phyloP scores from a whole-genome alignment of 2,113 vertebrate genomes.

The Corvus hawaiiensis region DNA sequence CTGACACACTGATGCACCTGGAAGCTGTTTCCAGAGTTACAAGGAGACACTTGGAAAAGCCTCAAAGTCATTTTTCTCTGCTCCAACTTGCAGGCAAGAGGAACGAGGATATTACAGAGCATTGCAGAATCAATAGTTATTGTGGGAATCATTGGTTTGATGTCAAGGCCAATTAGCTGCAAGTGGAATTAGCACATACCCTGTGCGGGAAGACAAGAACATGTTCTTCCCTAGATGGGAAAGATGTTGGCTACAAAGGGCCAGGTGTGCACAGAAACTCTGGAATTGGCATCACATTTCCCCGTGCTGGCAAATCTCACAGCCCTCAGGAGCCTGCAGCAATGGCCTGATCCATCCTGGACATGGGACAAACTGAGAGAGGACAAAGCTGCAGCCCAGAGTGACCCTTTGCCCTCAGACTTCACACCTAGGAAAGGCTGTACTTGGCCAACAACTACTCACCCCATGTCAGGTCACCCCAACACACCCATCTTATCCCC shows the following conservation, averaged over 20 bases:
- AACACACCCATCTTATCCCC: neutral
- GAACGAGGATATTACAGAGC: neutral
- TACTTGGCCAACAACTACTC: neutral
- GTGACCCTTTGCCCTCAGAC: neutral
- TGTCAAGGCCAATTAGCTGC: slow-evolving; percentile 16
- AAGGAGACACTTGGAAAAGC: neutral
- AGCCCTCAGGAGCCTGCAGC: neutral
- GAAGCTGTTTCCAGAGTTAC: neutral
- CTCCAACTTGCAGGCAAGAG: neutral
- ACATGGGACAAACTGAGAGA: neutral
- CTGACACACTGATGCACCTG: neutral
- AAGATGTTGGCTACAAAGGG: neutral
- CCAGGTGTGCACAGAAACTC: neutral
- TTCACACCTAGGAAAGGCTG: neutral
- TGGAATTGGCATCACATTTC: neutral
- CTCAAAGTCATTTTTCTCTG: neutral
- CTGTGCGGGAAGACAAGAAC: neutral
- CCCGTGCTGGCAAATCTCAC: neutral
- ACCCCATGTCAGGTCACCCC: neutral
- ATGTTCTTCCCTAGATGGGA: neutral
- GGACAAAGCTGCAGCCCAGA: neutral
- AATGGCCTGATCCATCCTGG: neutral
- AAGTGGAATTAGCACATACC: slow-evolving; percentile 25
- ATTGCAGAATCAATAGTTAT: slow-evolving; percentile 2
- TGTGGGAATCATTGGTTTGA: slow-evolving; percentile 26